These are phyloP conservation scores for Apodemus agrarius DNA, from an alignment of 2,797 vertebrate species.

Conservation along the genomic window DNA sequence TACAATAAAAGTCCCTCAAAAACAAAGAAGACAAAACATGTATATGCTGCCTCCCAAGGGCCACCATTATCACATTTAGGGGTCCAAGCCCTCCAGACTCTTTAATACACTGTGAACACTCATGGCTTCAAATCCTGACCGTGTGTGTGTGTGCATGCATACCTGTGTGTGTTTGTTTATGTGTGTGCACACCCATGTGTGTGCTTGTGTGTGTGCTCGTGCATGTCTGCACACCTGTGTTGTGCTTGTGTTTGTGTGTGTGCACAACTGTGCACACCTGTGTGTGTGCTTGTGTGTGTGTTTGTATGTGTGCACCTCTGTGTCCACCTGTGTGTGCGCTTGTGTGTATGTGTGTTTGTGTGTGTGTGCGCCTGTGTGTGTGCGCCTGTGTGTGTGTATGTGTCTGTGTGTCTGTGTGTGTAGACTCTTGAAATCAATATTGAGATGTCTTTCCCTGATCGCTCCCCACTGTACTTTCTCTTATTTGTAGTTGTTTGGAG, in stretches of 20 bases:
- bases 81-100: not conserved
- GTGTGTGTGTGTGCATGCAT: not conserved
- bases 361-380: not conserved
- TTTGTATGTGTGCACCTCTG: no score
- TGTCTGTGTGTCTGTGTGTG: not conserved
- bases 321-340: not conserved
- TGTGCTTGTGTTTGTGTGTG: not conserved
- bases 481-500: not conserved
- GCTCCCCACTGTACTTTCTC: not conserved
- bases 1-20: not conserved
- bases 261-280: not conserved
- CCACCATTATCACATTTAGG: no score
- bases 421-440: not conserved
- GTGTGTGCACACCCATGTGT: no score
- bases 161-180: not conserved
- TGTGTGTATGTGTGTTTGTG: not conserved
- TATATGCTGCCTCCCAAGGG: not conserved
- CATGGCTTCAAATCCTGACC: not conserved
- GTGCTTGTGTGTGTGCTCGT: not conserved
- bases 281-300: no score
- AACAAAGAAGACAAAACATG: not conserved
- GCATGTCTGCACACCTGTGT: no score
- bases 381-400: not conserved
- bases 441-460: not conserved
- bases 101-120: not conserved